Conservation (phyloP, 2,888 invertebrate genomes). For the Ochlodes sylvanus region DNA sequence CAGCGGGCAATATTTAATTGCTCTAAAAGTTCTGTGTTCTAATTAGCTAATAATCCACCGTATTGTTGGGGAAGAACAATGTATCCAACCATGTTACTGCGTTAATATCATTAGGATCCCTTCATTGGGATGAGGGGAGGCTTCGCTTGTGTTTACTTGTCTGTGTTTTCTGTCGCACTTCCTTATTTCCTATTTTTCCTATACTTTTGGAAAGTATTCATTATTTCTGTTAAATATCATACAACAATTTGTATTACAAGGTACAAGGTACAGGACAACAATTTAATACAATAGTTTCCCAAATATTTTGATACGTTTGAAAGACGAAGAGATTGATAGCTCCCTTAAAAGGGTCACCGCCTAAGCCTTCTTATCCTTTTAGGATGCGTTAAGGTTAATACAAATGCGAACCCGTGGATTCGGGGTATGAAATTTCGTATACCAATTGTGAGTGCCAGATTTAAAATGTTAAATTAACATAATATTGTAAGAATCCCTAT, state of each 20-base stretch:
- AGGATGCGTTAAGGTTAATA: constrained; percentile 24
- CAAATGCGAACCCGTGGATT: background rate
- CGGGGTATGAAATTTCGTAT: background rate
- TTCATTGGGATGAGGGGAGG: constrained; percentile 25
- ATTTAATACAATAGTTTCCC: background rate
- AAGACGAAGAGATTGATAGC: background rate
- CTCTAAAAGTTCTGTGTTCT: background rate
- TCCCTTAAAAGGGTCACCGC: constrained; percentile 11
- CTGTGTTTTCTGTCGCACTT: constrained; percentile 13
- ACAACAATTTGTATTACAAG: background rate
- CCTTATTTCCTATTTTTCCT: background rate
- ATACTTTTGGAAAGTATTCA: no score
- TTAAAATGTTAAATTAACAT: background rate
- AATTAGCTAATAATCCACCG: background rate
- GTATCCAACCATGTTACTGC: constrained; percentile 12
- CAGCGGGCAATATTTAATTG: background rate
- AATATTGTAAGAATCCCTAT: no score
- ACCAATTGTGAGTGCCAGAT: background rate
- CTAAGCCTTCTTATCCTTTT: constrained; percentile 21
- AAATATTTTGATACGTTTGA: background rate
- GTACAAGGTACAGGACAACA: no score
- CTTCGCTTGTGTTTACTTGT: constrained; percentile 12
- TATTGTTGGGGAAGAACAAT: background rate
- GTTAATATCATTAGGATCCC: constrained; percentile 25
- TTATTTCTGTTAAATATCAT: no score